phyloP scores from a whole-genome alignment of 1,140 invertebrate genomes.

The Adoxophyes honmai region DNA sequence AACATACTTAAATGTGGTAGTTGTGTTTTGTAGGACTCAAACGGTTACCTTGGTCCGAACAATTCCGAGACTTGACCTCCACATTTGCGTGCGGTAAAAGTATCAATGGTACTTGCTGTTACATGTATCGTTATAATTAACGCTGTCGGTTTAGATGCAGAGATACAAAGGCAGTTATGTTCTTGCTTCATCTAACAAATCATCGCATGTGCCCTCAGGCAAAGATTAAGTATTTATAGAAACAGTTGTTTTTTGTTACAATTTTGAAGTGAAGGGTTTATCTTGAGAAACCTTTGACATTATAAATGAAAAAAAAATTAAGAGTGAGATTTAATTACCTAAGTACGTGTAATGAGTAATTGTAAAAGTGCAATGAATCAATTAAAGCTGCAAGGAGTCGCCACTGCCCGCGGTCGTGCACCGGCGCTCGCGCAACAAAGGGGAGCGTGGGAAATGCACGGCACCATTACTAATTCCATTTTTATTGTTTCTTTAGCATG shows the following conservation, averaged over 20 bases:
- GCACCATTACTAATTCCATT: neutral
- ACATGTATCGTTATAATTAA: too few relatives aligned
- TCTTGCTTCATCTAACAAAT: too few relatives aligned
- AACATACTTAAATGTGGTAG: neutral
- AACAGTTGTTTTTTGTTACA: too few relatives aligned
- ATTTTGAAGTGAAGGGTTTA: neutral
- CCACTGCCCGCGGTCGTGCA: neutral
- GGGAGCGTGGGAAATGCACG: constrained; percentile 6
- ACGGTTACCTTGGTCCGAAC: constrained; percentile 2
- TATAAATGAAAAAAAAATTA: neutral
- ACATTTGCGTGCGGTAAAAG: constrained; percentile 7
- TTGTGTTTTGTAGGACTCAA: neutral
- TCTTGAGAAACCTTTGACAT: constrained; percentile 10
- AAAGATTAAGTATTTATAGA: too few relatives aligned
- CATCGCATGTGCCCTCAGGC: too few relatives aligned
- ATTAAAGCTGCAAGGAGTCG: neutral
- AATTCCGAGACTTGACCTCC: constrained; percentile 1
- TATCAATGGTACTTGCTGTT: neutral
- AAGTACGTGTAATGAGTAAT: neutral
- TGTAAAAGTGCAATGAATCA: neutral
- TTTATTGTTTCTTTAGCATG: neutral
- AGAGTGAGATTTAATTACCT: neutral
- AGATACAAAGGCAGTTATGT: too few relatives aligned
- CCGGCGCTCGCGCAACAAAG: constrained; percentile 9
- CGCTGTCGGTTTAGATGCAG: too few relatives aligned